Conservation (phyloP, 2,888 invertebrate species). For the Lasioglossum malachurum region DNA sequence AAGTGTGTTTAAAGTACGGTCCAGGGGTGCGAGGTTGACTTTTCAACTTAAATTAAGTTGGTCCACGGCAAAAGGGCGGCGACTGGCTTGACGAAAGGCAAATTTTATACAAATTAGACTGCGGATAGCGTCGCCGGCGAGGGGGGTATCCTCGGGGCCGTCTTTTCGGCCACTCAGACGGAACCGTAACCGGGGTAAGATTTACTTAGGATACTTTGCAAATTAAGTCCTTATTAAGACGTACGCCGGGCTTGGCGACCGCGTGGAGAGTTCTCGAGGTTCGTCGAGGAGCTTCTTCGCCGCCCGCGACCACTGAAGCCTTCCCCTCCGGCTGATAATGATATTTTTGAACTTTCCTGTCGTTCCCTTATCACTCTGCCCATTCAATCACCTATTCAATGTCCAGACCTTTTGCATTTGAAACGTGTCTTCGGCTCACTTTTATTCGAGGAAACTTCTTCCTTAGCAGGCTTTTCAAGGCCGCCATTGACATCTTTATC, state of each 20-base stretch:
- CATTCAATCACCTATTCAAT: neutral
- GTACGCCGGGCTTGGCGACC: slow-evolving; percentile 48
- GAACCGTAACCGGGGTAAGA: slow-evolving; percentile 46
- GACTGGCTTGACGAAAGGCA: slow-evolving; percentile 56
- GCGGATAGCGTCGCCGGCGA: slow-evolving; percentile 30
- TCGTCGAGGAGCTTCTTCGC: slow-evolving; percentile 22
- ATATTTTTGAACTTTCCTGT: neutral
- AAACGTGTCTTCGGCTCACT: neutral
- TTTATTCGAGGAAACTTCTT: neutral
- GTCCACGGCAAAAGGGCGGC: slow-evolving; percentile 39
- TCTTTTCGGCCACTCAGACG: slow-evolving; percentile 31
- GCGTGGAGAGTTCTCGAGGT: slow-evolving; percentile 27
- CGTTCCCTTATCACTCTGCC: too few species aligned
- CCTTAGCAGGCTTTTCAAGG: neutral
- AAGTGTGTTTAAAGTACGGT: slow-evolving; percentile 61
- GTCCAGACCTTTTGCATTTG: neutral
- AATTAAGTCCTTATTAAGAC: slow-evolving; percentile 70
- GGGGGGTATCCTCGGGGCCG: slow-evolving; percentile 25
- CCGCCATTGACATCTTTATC: too few species aligned
- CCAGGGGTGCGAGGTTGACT: slow-evolving; percentile 69
- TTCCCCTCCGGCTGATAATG: neutral
- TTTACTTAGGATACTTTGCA: slow-evolving; percentile 68
- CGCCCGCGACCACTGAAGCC: neutral
- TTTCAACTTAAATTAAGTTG: slow-evolving; percentile 79
- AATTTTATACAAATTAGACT: slow-evolving; percentile 78